A percentile compares a stretch with the other conserved stretches of the same genome.
Conservation (phyloP, 2,888 invertebrate genomes). For the Nemotelus pantherinus region DNA sequence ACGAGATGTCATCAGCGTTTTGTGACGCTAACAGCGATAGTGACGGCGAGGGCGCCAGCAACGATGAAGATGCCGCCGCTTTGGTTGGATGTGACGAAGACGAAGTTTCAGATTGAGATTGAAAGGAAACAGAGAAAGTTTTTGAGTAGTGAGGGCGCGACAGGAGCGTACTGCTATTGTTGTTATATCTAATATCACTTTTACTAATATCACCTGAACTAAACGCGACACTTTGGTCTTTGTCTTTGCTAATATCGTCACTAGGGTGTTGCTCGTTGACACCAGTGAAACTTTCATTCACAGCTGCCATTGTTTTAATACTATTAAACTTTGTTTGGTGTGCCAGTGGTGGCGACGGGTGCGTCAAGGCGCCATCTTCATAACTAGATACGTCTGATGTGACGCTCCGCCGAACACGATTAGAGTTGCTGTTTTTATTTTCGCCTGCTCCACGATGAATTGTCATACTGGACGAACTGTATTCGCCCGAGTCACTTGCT, state of each 20-base stretch:
- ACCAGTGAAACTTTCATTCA: constrained; percentile 29
- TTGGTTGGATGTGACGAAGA: constrained; percentile 1
- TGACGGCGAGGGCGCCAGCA: constrained; percentile 29
- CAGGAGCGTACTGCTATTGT: constrained; percentile 54
- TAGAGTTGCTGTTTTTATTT: constrained; percentile 1
- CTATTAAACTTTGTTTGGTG: constrained; percentile 29
- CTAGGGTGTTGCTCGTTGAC: constrained; percentile 8
- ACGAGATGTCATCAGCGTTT: constrained; percentile 28
- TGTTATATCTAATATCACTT: constrained; percentile 56
- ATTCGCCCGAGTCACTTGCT: constrained; percentile 18
- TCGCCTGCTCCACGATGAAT: background rate
- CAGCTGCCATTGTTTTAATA: constrained; percentile 47
- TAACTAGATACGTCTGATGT: constrained; percentile 46
- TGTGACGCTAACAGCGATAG: constrained; percentile 52
- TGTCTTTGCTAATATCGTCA: constrained; percentile 42
- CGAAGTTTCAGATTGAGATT: constrained; percentile 30
- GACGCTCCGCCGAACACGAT: constrained; percentile 36
- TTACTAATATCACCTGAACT: constrained; percentile 56
- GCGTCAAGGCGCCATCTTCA: constrained; percentile 13
- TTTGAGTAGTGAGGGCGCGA: constrained; percentile 46
- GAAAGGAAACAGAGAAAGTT: constrained; percentile 47
- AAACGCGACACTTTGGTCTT: constrained; percentile 50
- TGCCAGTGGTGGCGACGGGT: constrained; percentile 14
- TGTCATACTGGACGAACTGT: background rate
- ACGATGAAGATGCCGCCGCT: constrained; percentile 36